These are phyloP conservation scores for Eretmochelys imbricata DNA, from an alignment of 2,113 vertebrate species.

Conservation along the genomic window DNA sequence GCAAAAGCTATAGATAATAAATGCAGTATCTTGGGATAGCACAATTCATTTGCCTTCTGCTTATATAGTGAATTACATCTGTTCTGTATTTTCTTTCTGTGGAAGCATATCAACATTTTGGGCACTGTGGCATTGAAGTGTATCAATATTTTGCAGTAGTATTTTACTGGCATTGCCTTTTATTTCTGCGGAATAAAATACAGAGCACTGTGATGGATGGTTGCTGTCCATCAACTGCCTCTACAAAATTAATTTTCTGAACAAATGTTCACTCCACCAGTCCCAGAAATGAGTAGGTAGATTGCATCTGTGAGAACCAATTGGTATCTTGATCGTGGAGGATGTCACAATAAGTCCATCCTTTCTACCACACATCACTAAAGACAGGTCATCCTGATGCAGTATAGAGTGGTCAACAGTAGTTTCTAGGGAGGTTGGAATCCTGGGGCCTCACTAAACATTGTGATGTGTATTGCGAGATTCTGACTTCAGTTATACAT, in stretches of 20 bases:
- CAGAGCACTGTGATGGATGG: background rate
- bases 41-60: background rate
- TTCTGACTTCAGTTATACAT: background rate
- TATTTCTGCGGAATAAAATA: slow-evolving; percentile 5
- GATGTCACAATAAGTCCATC: background rate
- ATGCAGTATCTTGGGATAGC: background rate
- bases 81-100: background rate
- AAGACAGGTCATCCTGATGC: rapidly evolving
- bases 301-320: slow-evolving; percentile 8
- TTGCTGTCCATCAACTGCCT: background rate
- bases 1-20: background rate
- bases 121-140: background rate
- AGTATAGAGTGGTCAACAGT: background rate
- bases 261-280: background rate
- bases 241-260: slow-evolving; percentile 16
- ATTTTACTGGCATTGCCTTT: background rate
- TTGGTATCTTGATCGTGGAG: background rate
- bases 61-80: background rate
- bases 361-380: background rate
- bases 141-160: background rate
- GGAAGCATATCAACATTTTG: background rate
- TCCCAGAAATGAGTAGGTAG: background rate
- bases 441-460: background rate
- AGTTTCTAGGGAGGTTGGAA: background rate
- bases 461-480: rapidly evolving